These are phyloP conservation scores for Acanthosepion lycidas DNA, from an alignment of 2,888 invertebrate species.

Conservation along the genomic window DNA sequence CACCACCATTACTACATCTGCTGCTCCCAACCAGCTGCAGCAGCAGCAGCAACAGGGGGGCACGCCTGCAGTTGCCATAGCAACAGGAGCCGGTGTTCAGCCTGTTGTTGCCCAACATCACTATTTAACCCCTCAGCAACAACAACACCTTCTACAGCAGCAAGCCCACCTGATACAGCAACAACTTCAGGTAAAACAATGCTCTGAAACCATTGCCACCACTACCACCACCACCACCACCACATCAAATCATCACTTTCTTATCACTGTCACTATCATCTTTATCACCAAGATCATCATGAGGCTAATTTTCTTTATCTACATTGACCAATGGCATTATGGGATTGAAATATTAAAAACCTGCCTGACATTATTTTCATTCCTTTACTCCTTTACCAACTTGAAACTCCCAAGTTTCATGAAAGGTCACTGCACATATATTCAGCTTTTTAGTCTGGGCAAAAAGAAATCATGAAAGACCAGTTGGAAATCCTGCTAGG, in stretches of 20 bases:
- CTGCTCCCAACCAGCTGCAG: conserved; percentile 49
- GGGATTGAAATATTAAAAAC: background rate
- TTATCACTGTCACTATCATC: conserved; percentile 54
- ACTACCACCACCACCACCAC: conserved; percentile 54
- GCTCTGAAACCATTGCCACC: conserved; percentile 63
- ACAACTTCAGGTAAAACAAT: conserved; percentile 53
- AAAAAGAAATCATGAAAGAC: too few species aligned
- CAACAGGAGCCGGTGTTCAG: conserved; percentile 52
- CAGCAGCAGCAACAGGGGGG: conserved; percentile 50
- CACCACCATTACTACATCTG: conserved; percentile 24
- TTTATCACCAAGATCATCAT: conserved; percentile 53
- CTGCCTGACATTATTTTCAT: too few species aligned
- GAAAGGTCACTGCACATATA: too few species aligned
- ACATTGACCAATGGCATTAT: conserved; percentile 49
- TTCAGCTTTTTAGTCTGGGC: too few species aligned
- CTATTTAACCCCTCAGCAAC: conserved; percentile 54
- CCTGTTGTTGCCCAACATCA: conserved; percentile 51
- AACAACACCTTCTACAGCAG: conserved; percentile 58
- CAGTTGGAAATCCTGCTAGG: conserved; percentile 47
- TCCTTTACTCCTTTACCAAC: background rate
- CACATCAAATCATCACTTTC: conserved; percentile 52
- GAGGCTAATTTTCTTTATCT: conserved; percentile 56
- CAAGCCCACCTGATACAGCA: conserved; percentile 72
- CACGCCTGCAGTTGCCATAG: conserved; percentile 56
- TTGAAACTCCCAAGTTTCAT: background rate